Conservation (phyloP, 2,888 invertebrate genomes). For the Taphrorychus bicolor region DNA sequence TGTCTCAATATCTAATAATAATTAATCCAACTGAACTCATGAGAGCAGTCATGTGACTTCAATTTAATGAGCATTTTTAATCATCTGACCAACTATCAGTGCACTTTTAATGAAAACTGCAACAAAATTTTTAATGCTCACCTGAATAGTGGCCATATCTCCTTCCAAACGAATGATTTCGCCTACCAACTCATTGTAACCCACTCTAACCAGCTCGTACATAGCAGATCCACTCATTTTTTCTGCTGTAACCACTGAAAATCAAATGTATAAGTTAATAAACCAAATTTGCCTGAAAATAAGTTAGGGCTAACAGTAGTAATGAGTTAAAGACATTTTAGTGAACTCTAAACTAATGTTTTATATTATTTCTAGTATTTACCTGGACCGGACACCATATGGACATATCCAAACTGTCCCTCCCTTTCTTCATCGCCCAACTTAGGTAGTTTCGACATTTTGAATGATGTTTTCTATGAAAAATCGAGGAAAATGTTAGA, state of each 20-base stretch:
- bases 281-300: slow-evolving; percentile 2
- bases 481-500: slow-evolving; percentile 19
- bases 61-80: slow-evolving; percentile 3
- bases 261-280: slow-evolving; percentile 4
- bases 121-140: slow-evolving; percentile 55
- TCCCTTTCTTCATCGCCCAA: slow-evolving; percentile 87
- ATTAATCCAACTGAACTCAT: too few species aligned
- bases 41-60: slow-evolving; percentile 1
- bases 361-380: slow-evolving; percentile 47
- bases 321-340: neutral
- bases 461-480: slow-evolving; percentile 51
- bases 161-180: slow-evolving; percentile 99
- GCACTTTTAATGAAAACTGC: neutral
- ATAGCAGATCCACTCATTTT: slow-evolving; percentile 99
- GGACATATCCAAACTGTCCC: slow-evolving; percentile 91
- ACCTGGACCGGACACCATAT: slow-evolving; percentile 99
- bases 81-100: neutral
- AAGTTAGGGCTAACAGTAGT: neutral
- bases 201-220: slow-evolving; percentile 99
- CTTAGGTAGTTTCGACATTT: slow-evolving; percentile 75
- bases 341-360: neutral
- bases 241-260: slow-evolving; percentile 96
- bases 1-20: too few species aligned
- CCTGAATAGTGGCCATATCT: slow-evolving; percentile 99
- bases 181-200: slow-evolving; percentile 97